A percentile compares a stretch with the other conserved stretches of the same genome.
These are phyloP conservation scores for Mionectes olivaceus DNA, from an alignment of 2,797 vertebrate genomes.

Conservation along the genomic window DNA sequence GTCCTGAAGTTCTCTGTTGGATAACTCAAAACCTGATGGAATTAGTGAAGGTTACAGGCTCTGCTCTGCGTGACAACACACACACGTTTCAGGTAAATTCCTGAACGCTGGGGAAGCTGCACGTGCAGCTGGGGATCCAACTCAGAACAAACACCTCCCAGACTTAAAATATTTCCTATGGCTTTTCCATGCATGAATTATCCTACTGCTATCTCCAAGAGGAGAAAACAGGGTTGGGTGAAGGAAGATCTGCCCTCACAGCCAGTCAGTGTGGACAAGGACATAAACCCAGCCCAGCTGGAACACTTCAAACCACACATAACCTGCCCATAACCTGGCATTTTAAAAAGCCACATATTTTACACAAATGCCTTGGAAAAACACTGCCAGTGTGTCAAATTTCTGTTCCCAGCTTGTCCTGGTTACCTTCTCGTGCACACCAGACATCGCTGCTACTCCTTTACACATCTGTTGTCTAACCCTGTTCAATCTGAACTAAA, in stretches of 20 bases:
- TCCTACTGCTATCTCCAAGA: not conserved
- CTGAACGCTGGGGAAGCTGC: not conserved
- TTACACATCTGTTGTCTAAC: not conserved
- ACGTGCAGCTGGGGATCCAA: not conserved
- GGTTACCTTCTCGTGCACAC: accelerated
- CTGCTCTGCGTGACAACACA: not conserved
- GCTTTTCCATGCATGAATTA: not conserved
- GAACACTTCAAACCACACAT: accelerated
- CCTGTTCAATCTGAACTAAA: not conserved
- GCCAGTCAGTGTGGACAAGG: not conserved
- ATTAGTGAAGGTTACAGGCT: not conserved
- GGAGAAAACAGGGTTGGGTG: accelerated
- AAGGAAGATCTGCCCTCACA: not conserved
- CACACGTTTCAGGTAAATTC: not conserved
- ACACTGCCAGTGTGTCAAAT: accelerated
- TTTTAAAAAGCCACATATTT: accelerated
- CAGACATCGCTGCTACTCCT: not conserved
- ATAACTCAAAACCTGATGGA: not conserved
- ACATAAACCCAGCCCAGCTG: not conserved
- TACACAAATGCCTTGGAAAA: not conserved
- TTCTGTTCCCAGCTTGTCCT: not conserved
- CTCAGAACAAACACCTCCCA: not conserved
- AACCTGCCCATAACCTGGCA: not conserved
- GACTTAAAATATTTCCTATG: not conserved
- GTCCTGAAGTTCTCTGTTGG: not conserved